Evolutionary conservation across 2,113 vertebrate genomes (phyloP).

Genomic region (Melospiza georgiana): DNA sequence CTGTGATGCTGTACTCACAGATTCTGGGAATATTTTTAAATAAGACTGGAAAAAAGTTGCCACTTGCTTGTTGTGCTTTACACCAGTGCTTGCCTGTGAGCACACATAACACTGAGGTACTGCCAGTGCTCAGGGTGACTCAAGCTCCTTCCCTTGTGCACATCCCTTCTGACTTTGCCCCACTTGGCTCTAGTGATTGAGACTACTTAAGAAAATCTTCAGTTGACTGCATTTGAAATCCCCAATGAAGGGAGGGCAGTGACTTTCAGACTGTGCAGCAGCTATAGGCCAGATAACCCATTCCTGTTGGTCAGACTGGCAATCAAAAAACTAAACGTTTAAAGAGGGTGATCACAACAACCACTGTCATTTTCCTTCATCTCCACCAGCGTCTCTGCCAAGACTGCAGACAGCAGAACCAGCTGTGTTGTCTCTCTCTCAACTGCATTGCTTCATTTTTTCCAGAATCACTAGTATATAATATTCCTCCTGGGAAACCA

Average conservation of each 20-base stretch:
- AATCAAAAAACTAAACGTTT: background rate
- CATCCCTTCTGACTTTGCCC: background rate
- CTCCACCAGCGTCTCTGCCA: background rate
- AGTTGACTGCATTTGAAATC: background rate
- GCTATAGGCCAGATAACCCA: background rate
- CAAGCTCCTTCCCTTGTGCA: background rate
- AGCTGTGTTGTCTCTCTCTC: background rate
- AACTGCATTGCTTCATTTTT: background rate
- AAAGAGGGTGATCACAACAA: background rate
- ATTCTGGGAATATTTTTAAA: constrained; percentile 24
- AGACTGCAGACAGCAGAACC: background rate
- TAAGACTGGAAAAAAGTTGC: background rate
- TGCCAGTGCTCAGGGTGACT: background rate
- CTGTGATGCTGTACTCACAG: background rate
- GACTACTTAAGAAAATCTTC: background rate
- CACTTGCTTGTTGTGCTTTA: background rate
- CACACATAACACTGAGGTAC: background rate
- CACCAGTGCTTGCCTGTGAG: background rate
- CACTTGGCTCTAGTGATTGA: background rate
- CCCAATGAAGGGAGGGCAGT: background rate
- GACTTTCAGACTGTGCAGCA: background rate
- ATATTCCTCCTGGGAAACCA: background rate
- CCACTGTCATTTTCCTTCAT: background rate
- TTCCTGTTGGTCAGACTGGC: background rate
- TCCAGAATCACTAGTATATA: background rate